These are phyloP conservation scores for Philaethria dido DNA, from an alignment of 2,888 invertebrate genomes.

Conservation along the genomic window DNA sequence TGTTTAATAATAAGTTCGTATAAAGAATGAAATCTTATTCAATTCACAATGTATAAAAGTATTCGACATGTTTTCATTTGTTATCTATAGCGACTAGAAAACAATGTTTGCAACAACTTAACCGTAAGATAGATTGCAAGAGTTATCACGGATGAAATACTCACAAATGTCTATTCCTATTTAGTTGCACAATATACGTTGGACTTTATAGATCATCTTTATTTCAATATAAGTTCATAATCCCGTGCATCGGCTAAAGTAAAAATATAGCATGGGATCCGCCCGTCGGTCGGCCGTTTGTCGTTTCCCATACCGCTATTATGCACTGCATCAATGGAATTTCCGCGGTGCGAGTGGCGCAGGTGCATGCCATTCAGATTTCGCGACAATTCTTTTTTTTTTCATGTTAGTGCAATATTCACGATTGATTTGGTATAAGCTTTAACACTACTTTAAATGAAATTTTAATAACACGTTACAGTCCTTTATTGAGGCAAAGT, in stretches of 20 bases:
- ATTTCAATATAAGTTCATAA: conserved; percentile 9
- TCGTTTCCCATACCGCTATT: conserved; percentile 47
- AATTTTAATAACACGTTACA: not conserved
- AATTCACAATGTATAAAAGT: not conserved
- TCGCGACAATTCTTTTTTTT: conserved; percentile 39
- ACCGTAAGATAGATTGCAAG: not conserved
- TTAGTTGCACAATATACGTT: not conserved
- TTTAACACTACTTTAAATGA: conserved; percentile 4
- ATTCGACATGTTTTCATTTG: not conserved
- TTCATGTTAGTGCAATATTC: conserved; percentile 26
- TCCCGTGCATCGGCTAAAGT: conserved; percentile 7
- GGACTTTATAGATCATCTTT: conserved; percentile 11
- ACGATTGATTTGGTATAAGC: conserved; percentile 16
- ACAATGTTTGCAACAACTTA: not conserved
- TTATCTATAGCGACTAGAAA: not conserved
- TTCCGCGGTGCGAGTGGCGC: conserved; percentile 45
- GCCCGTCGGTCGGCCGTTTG: conserved; percentile 46
- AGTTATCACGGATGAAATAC: not conserved
- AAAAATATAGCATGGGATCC: conserved; percentile 33
- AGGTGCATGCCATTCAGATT: conserved; percentile 41
- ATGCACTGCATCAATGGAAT: conserved; percentile 49
- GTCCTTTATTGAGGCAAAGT: not conserved
- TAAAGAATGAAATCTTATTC: not conserved
- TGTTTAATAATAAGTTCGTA: conserved; percentile 14
- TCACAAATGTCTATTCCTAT: not conserved